Evolutionary conservation across 2,113 vertebrate species (phyloP).

Genomic region (Clarias macrocephalus): DNA sequence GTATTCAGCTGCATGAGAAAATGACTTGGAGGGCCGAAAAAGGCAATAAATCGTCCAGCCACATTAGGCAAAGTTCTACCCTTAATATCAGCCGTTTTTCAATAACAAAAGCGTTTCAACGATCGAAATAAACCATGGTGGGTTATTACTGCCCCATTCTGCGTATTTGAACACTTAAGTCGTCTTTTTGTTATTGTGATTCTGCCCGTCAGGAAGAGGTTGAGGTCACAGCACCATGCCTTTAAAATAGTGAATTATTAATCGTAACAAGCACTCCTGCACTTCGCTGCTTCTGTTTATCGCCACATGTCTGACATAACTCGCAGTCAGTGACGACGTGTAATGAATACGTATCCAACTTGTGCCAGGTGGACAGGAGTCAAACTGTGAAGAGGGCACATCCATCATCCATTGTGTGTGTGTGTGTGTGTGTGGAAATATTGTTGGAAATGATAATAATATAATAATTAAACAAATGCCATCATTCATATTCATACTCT

Average conservation of each 20-base stretch:
- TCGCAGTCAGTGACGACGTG: neutral
- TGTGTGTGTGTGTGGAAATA: neutral
- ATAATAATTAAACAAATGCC: neutral
- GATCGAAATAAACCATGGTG: neutral
- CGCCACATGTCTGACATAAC: neutral
- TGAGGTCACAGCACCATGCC: constrained; percentile 6
- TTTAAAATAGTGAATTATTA: constrained; percentile 37
- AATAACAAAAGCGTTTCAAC: constrained; percentile 5
- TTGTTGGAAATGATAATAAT: neutral
- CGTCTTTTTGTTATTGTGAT: constrained; percentile 1
- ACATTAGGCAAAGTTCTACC: constrained; percentile 34
- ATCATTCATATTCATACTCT: neutral
- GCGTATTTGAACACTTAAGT: neutral
- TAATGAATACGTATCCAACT: constrained; percentile 32
- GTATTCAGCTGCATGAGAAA: neutral
- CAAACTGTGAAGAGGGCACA: constrained; percentile 12
- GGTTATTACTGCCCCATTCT: neutral
- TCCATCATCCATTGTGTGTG: neutral
- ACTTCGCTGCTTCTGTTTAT: neutral
- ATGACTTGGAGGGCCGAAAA: neutral
- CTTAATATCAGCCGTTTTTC: constrained; percentile 21
- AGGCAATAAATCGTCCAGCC: constrained; percentile 24
- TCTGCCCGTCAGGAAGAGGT: neutral
- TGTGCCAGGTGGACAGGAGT: neutral
- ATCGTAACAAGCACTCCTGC: constrained; percentile 22